phyloP scores from a whole-genome alignment of 1,140 invertebrate species.

The Brachionus calyciflorus region DNA sequence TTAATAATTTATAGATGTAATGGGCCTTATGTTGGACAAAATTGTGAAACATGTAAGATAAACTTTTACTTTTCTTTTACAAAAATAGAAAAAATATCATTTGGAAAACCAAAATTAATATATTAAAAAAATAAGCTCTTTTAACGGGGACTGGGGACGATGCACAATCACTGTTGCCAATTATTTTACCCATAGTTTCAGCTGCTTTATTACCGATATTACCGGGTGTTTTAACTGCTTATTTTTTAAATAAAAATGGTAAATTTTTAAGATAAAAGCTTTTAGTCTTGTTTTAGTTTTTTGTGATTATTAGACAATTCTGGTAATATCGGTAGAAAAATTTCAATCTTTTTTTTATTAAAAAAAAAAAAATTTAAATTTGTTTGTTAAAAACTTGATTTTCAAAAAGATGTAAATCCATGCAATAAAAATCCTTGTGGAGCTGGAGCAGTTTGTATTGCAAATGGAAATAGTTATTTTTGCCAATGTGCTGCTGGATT shows the following conservation, averaged over 20 bases:
- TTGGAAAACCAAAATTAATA: slow-evolving; percentile 19
- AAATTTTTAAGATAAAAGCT: too few species aligned
- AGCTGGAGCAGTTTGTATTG: background rate
- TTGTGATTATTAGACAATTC: too few species aligned
- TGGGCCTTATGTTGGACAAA: slow-evolving; percentile 40
- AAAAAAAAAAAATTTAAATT: background rate
- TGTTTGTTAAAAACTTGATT: background rate
- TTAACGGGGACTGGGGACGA: slow-evolving; percentile 26
- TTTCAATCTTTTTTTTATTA: background rate
- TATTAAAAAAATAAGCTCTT: background rate
- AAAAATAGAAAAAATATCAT: background rate
- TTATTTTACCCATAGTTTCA: slow-evolving; percentile 40
- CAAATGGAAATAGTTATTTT: slow-evolving; percentile 20
- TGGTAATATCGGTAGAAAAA: slow-evolving; percentile 37
- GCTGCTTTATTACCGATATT: slow-evolving; percentile 34
- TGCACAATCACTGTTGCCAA: slow-evolving; percentile 31
- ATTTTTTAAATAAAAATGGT: slow-evolving; percentile 4
- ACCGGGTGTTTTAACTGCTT: background rate
- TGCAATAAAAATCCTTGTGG: slow-evolving; percentile 38
- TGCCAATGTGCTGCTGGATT: slow-evolving; percentile 46
- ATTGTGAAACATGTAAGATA: slow-evolving; percentile 46
- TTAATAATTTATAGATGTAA: slow-evolving; percentile 3
- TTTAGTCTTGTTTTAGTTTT: background rate
- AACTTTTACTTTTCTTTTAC: background rate
- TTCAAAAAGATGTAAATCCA: slow-evolving; percentile 22